Evolutionary conservation across 2,888 invertebrate species (phyloP), one percentile per base, ranked within the genome.

Genomic region (Pilophorus perplexus): DNA sequence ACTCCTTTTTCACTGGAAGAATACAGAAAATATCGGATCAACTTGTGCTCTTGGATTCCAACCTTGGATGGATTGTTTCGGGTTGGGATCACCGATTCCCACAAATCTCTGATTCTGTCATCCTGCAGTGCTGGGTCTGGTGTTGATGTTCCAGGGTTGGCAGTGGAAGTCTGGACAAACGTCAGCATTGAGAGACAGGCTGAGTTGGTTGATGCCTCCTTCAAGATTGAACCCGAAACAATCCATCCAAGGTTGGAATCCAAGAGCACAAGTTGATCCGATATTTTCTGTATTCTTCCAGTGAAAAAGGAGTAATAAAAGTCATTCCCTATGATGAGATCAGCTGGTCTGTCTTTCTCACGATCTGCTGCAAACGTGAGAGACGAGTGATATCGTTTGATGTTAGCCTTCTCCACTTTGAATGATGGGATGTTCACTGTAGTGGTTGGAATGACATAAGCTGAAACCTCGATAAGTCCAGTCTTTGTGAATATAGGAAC

Each of bases 51-150:
- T 14, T 46, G 4, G 12, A 46, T 20, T 8, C 46, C 20, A 18
- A 18, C 5, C 4, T 55, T 37, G 57, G 57, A 20, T 55, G 57
- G 57, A 55, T 55, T 3, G 16, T 20, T 3, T 55, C 57, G 4
- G 57, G 57, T n/a, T 5, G n/a, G n/a, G n/a, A n/a, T n/a, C n/a
- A n/a, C 57, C 12, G 37, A n/a, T 38, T 55, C 57, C 57, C 57
- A 55, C 4, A 55, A 8, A 18, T 38, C 5, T n/a, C 37, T 55
- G 4, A 55, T 55, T n/a, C 37, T 38, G 14, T 38, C 40, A 38
- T 55, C 40, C 2, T 25, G n/a, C 3, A 55, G 6, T 10, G 57
- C 3, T 10, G 57, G 57, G 20, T 55, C 57, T 6, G 54, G 54
- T 5, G 16, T 12, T 4, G 4, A 14, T 20, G 3, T 16, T 4